phyloP scores from a whole-genome alignment of 2,888 invertebrate species.

The Entomobrya proxima region DNA sequence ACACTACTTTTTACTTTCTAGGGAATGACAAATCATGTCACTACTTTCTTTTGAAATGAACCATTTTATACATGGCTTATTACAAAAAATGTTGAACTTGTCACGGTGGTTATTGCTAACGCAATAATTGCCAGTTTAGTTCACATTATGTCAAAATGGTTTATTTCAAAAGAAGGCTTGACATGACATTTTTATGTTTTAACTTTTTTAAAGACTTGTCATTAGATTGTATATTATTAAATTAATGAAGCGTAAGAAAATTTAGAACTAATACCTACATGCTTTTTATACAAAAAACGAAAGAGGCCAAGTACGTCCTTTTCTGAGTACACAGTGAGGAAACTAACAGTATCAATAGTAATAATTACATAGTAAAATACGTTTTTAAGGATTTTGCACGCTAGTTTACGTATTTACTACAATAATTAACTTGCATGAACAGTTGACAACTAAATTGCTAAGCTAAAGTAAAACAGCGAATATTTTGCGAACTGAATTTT shows the following conservation, averaged over 20 bases:
- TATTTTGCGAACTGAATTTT: neutral
- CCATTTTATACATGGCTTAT: neutral
- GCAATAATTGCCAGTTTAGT: neutral
- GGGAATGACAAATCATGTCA: neutral
- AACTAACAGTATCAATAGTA: neutral
- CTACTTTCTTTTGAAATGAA: neutral
- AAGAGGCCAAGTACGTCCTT: constrained; percentile 49
- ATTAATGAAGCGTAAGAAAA: constrained; percentile 7
- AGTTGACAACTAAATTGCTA: neutral
- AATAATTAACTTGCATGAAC: neutral
- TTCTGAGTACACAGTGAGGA: constrained; percentile 16
- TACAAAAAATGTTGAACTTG: neutral
- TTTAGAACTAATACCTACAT: neutral
- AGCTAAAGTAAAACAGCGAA: too few relatives aligned
- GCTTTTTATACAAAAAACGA: constrained; percentile 33
- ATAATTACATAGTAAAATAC: too few relatives aligned
- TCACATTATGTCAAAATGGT: neutral
- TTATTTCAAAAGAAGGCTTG: neutral
- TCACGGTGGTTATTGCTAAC: too few relatives aligned
- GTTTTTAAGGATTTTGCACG: too few relatives aligned
- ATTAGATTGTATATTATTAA: neutral
- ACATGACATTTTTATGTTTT: neutral
- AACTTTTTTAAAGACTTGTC: constrained; percentile 12
- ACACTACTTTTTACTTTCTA: neutral
- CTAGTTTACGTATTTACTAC: neutral